Percentiles rank a stretch among this genome's conserved stretches.
Evolutionary conservation across 2,797 vertebrate genomes (phyloP).

Genomic region (Pampus argenteus): DNA sequence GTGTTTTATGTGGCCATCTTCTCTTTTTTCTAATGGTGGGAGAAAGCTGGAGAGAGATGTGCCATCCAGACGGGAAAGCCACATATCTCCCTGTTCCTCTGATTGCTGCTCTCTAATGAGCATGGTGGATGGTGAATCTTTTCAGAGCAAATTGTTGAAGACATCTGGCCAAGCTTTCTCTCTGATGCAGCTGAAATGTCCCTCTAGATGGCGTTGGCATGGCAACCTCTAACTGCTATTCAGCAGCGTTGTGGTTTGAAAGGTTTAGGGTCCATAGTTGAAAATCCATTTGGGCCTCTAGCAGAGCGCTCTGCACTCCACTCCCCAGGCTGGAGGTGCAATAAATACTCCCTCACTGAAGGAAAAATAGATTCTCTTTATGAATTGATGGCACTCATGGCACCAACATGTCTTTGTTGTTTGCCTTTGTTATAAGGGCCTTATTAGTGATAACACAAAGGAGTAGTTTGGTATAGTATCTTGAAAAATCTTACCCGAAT

Average conservation of each 20-base stretch:
- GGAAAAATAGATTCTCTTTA: slow-evolving; percentile 81
- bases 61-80: slow-evolving; percentile 73
- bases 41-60: slow-evolving; percentile 32
- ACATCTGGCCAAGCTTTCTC: slow-evolving; percentile 98
- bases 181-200: slow-evolving; percentile 91
- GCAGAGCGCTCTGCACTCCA: slow-evolving; percentile 85
- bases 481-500: slow-evolving; percentile 50
- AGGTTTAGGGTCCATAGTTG: slow-evolving; percentile 95
- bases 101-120: slow-evolving; percentile 96
- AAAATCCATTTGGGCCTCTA: slow-evolving; percentile 98
- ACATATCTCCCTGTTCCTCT: slow-evolving; percentile 81
- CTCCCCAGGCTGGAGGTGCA: slow-evolving; percentile 87
- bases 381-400: slow-evolving; percentile 84
- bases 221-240: slow-evolving; percentile 98
- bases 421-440: slow-evolving; percentile 64
- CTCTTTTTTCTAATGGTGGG: slow-evolving; percentile 41
- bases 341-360: slow-evolving; percentile 85
- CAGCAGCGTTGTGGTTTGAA: slow-evolving; percentile 92
- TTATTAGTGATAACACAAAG: slow-evolving; percentile 64
- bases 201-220: slow-evolving; percentile 96
- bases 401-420: slow-evolving; percentile 77
- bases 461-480: slow-evolving; percentile 55
- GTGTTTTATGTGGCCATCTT: slow-evolving; percentile 50
- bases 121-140: slow-evolving; percentile 91
- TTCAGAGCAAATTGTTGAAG: slow-evolving; percentile 99